Percentiles rank a stretch among this genome's conserved stretches.
Conservation (phyloP, 1,140 invertebrate genomes). For the Maconellicoccus hirsutus region DNA sequence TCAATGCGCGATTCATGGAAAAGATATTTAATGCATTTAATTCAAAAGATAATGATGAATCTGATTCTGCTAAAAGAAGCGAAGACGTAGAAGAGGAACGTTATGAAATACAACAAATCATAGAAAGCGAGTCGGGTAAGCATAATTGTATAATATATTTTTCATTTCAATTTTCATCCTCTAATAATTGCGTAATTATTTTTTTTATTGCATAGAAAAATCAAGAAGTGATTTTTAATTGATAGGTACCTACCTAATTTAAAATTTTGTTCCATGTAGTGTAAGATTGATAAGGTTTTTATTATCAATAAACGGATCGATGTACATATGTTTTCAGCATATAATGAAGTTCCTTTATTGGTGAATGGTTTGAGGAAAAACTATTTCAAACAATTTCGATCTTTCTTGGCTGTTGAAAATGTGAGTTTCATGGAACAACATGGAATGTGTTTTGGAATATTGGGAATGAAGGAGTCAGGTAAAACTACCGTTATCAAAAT, state of each 20-base stretch:
- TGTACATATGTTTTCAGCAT: background rate
- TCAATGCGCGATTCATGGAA: background rate
- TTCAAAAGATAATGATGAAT: background rate
- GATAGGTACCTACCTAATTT: too few species aligned
- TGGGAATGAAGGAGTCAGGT: conserved; percentile 78
- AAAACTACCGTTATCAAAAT: conserved; percentile 82
- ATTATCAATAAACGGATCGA: too few species aligned
- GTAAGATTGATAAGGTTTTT: too few species aligned
- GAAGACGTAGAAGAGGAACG: background rate
- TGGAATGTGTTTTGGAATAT: conserved; percentile 79
- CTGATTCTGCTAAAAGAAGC: background rate
- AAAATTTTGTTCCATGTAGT: too few species aligned
- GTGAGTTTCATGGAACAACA: conserved; percentile 51
- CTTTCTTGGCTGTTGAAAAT: conserved; percentile 50
- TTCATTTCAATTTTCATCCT: too few species aligned
- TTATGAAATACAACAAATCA: background rate
- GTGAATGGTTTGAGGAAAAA: background rate
- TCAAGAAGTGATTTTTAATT: too few species aligned
- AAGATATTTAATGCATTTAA: background rate
- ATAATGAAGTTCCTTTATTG: background rate
- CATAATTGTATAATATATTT: too few species aligned
- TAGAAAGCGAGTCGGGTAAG: too few species aligned
- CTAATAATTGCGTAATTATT: too few species aligned
- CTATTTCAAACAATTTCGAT: background rate
- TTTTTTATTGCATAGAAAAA: too few species aligned